Evolutionary conservation across 2,797 vertebrate genomes (phyloP).

Genomic region (Neoniphon sammara): DNA sequence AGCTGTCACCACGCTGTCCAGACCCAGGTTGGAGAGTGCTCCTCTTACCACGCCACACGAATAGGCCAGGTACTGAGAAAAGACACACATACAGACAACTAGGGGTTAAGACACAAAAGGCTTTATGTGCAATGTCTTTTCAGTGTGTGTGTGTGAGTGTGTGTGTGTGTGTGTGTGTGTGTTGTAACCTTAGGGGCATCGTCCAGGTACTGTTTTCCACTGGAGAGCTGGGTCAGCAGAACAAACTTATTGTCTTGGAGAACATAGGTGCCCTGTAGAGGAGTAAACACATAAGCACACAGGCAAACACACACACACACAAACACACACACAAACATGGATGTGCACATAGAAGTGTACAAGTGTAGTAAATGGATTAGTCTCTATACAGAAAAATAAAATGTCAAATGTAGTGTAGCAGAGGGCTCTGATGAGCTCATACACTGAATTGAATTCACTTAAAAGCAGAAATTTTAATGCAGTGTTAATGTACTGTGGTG

Average conservation of each 20-base stretch:
- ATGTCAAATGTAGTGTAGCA: too few relatives aligned
- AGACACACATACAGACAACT: constrained; percentile 13
- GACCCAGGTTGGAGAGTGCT: constrained; percentile 85
- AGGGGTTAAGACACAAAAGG: neutral
- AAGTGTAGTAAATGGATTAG: neutral
- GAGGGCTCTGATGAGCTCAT: too few relatives aligned
- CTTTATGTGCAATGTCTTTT: neutral
- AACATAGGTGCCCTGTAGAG: constrained; percentile 87
- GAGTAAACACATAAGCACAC: constrained; percentile 14
- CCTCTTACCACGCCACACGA: constrained; percentile 89
- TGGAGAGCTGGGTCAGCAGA: constrained; percentile 84
- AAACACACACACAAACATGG: neutral
- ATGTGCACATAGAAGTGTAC: neutral
- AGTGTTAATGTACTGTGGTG: too few relatives aligned
- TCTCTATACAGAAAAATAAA: too few relatives aligned
- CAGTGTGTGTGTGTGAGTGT: neutral
- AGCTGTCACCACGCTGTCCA: constrained; percentile 88
- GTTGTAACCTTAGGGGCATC: constrained; percentile 88
- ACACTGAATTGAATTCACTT: too few relatives aligned
- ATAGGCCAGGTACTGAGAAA: constrained; percentile 86
- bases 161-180: neutral
- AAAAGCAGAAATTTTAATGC: too few relatives aligned
- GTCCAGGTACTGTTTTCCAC: constrained; percentile 88
- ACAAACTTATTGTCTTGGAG: constrained; percentile 89
- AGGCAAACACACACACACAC: neutral